These are phyloP conservation scores for Epiblema foenella DNA, from an alignment of 2,888 invertebrate species.

Conservation along the genomic window DNA sequence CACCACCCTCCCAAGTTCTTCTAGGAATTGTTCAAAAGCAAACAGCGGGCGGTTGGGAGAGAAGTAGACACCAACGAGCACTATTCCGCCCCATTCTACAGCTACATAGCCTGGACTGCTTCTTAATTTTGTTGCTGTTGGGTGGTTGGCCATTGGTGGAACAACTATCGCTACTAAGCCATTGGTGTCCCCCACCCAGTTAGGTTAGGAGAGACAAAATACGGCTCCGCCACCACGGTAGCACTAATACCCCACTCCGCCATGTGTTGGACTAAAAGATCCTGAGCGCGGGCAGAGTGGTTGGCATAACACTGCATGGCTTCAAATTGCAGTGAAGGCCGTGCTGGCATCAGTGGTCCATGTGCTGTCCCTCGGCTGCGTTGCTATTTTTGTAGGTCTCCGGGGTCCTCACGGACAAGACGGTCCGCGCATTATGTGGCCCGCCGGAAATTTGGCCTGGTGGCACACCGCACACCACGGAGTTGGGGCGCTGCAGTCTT, in stretches of 20 bases:
- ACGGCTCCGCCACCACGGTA: neutral
- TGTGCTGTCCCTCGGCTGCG: too few relatives aligned
- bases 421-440: too few relatives aligned
- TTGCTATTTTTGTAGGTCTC: too few relatives aligned
- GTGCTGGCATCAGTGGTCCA: too few relatives aligned
- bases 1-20: too few relatives aligned
- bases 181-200: too few relatives aligned
- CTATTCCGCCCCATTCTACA: neutral
- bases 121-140: neutral
- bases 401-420: too few relatives aligned
- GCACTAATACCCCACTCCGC: neutral
- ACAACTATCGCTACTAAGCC: too few relatives aligned
- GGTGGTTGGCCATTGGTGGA: neutral
- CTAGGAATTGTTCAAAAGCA: too few relatives aligned
- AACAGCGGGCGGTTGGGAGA: too few relatives aligned
- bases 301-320: neutral
- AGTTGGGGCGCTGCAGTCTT: neutral
- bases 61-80: too few relatives aligned
- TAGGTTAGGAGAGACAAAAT: neutral
- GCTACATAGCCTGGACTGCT: neutral
- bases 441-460: neutral
- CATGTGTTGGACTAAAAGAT: neutral
- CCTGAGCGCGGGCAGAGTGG: neutral
- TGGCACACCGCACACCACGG: constrained; percentile 15
- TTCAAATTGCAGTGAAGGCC: neutral